Evolutionary conservation across 2,888 invertebrate species (phyloP).

Genomic region (Microchrysa polita): DNA sequence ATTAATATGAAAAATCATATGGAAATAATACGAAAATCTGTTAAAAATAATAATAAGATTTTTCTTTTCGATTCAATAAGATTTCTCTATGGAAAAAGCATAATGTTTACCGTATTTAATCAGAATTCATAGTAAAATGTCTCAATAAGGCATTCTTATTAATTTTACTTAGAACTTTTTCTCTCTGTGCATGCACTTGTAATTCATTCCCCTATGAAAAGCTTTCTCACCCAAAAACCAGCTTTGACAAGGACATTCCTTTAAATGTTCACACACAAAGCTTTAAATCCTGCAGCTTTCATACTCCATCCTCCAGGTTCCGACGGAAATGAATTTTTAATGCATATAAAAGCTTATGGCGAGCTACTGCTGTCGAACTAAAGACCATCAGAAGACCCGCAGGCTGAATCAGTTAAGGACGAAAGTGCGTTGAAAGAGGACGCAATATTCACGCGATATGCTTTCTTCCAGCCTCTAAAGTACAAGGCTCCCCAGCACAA

Average conservation of each 20-base stretch:
- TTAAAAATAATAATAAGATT: too few relatives aligned
- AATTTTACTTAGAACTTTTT: too few relatives aligned
- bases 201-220: not conserved
- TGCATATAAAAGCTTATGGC: slow-evolving; percentile 5
- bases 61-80: too few relatives aligned
- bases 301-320: not conserved
- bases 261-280: not conserved
- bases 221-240: not conserved
- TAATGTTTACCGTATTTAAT: too few relatives aligned
- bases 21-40: too few relatives aligned
- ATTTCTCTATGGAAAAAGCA: too few relatives aligned
- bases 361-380: not conserved
- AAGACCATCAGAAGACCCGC: not conserved
- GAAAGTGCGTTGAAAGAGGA: not conserved
- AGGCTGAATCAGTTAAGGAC: slow-evolving; percentile 14
- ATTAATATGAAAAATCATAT: too few relatives aligned
- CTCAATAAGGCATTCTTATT: too few relatives aligned
- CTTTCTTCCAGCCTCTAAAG: not conserved
- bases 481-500: not conserved
- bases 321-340: slow-evolving; percentile 10
- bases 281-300: not conserved
- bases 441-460: not conserved
- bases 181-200: too few relatives aligned
- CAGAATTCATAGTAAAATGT: too few relatives aligned
- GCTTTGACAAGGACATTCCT: not conserved